Conservation (phyloP, 2,797 vertebrate species). For the Gymnopithys bicolor region DNA sequence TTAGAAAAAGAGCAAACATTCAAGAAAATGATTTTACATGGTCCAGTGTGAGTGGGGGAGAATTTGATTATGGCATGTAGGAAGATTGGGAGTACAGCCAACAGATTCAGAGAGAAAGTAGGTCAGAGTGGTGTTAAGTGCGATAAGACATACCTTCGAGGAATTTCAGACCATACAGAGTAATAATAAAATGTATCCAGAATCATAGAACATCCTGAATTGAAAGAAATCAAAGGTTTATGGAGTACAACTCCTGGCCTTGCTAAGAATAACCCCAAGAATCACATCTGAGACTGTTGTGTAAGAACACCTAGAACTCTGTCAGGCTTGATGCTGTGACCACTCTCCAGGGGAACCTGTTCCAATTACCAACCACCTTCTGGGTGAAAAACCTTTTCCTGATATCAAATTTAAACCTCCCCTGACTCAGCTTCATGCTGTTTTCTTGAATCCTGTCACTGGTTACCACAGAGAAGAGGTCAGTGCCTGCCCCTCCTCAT, state of each 20-base stretch:
- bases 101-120: not conserved
- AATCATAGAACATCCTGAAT: not conserved
- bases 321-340: not conserved
- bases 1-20: not conserved
- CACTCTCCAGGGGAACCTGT: not conserved
- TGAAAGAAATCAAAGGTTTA: not conserved
- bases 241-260: not conserved
- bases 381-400: not conserved
- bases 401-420: not conserved
- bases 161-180: not conserved
- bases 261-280: not conserved
- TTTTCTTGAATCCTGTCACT: fast-evolving
- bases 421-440: not conserved
- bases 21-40: not conserved
- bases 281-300: not conserved
- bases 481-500: not conserved
- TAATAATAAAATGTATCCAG: not conserved
- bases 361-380: fast-evolving
- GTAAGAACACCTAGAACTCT: not conserved
- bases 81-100: not conserved
- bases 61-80: not conserved
- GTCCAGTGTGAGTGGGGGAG: not conserved
- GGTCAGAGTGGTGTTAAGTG: not conserved
- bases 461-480: not conserved
- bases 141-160: not conserved